Evolutionary conservation across 2,888 invertebrate species (phyloP), one percentile per base, ranked within the genome.

Genomic region (Mayetiola destructor): DNA sequence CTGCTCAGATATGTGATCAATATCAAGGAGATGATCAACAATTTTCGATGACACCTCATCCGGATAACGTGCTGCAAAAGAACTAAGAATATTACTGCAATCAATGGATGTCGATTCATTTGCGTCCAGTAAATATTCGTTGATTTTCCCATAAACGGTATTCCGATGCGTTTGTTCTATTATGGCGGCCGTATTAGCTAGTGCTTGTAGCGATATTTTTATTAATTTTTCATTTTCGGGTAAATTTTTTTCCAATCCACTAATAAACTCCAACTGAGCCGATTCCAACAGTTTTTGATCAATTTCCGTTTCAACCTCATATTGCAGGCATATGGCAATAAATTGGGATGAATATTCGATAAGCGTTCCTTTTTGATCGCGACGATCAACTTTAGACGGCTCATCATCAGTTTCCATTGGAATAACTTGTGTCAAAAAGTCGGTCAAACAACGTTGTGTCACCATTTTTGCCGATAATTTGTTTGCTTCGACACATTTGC

Each of bases 91-190:
- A 27, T n/a, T 48, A 27, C 48, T 48, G 16, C 48, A 48, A 27
- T 48, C 27, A 6, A 48, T 27, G 3, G 29, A 14, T 20, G 21
- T 8, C 14, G 52, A 9, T 14, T 56, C 36, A 29, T 42, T 35
- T 23, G 57, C 70, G 59, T 68, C 65, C 57, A 77, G 75, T 18
- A 80, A 67, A 57, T 76, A 73, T 55, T 74, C 67, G 9, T 74
- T 72, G 39, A 82, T 68, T 59, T 74, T 68, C 60, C 77, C 73
- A 58, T 80, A 77, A 58, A 81, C 70, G n/a, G 70, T 70, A 40
- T 72, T 61, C 12, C 80, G 74, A 37, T 78, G 68, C 39, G 75
- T 71, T 20, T 66, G 60, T 23, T 74, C 70, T 56, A 82, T 63
- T 52, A 69, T 70, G 59, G 72, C 66, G 52, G 70, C 74, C 10